These are phyloP conservation scores for Ormia ochracea DNA, from an alignment of 2,888 invertebrate species.

Conservation along the genomic window DNA sequence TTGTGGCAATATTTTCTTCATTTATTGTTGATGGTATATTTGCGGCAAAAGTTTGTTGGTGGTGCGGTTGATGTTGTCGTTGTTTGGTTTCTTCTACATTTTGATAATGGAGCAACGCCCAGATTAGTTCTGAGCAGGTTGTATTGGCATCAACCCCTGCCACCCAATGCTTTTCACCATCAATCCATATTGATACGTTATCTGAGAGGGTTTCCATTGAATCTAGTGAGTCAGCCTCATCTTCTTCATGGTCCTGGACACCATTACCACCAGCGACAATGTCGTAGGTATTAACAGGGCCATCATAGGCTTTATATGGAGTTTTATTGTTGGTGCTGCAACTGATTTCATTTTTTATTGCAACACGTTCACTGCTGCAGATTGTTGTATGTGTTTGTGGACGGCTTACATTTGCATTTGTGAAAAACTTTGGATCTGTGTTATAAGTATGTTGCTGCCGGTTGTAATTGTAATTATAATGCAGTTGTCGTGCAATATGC, in stretches of 20 bases:
- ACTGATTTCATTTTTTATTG: background rate
- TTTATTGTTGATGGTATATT: conserved; percentile 56
- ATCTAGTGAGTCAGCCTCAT: conserved; percentile 67
- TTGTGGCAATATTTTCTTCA: conserved; percentile 65
- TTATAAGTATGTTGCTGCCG: background rate
- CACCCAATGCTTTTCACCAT: conserved; percentile 88
- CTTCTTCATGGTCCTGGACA: conserved; percentile 46
- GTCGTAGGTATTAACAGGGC: conserved; percentile 12
- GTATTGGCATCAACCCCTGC: conserved; percentile 86
- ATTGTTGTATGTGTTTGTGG: conserved; percentile 23
- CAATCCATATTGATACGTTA: conserved; percentile 86
- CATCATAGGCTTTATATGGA: conserved; percentile 37
- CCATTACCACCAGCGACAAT: conserved; percentile 34
- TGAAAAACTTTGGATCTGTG: conserved; percentile 15
- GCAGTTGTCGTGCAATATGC: background rate
- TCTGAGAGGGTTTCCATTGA: conserved; percentile 75
- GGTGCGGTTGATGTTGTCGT: conserved; percentile 24
- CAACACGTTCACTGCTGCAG: background rate
- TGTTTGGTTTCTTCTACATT: conserved; percentile 64
- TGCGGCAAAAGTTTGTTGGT: conserved; percentile 35
- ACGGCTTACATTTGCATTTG: conserved; percentile 22
- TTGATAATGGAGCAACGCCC: conserved; percentile 82
- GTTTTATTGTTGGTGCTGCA: conserved; percentile 17
- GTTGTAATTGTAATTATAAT: background rate
- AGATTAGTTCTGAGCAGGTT: conserved; percentile 87